Evolutionary conservation across 1,140 invertebrate species (phyloP).

Genomic region (Dendroctonus valens): DNA sequence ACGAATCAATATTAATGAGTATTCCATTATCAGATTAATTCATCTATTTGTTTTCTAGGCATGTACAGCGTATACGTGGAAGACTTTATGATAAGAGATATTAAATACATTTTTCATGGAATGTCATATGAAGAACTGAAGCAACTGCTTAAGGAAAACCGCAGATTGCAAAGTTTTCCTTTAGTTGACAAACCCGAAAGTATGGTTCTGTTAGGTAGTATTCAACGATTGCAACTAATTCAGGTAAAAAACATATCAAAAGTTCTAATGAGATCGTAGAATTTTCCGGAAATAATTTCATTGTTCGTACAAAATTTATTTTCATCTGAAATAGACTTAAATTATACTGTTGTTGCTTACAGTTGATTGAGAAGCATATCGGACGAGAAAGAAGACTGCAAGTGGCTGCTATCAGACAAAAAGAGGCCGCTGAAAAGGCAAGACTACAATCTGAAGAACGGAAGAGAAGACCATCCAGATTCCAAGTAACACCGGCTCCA

Average conservation of each 20-base stretch:
- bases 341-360: neutral
- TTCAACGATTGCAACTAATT: conserved; percentile 86
- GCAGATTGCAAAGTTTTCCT: conserved; percentile 77
- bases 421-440: conserved; percentile 62
- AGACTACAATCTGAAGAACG: conserved; percentile 55
- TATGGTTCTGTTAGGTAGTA: conserved; percentile 92
- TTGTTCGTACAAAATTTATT: neutral
- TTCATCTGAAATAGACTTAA: neutral
- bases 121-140: conserved; percentile 88
- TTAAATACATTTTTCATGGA: conserved; percentile 88
- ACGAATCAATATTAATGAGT: no score
- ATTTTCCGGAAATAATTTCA: neutral
- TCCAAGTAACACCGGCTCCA: conserved; percentile 70
- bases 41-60: conserved; percentile 24
- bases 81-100: conserved; percentile 92
- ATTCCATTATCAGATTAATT: no score
- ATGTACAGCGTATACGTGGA: conserved; percentile 94
- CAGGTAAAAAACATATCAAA: conserved; percentile 40
- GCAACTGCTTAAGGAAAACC: conserved; percentile 68
- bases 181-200: conserved; percentile 86
- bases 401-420: conserved; percentile 65
- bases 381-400: conserved; percentile 79
- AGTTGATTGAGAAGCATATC: conserved; percentile 83
- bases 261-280: neutral
- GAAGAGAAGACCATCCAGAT: conserved; percentile 62